Evolutionary conservation across 2,888 invertebrate species (phyloP).

Genomic region (Acrobasis repandana): DNA sequence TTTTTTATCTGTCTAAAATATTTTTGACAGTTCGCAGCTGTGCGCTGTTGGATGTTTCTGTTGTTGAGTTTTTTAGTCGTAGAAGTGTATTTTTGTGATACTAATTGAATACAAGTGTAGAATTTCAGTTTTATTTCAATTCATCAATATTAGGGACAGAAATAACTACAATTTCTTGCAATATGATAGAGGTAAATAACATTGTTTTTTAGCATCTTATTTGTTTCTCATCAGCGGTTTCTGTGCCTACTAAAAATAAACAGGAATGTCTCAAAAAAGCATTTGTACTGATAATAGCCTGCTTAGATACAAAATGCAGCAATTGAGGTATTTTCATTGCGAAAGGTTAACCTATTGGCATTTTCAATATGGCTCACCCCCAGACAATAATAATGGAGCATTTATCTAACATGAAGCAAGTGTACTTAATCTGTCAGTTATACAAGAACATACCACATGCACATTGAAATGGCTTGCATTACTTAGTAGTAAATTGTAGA

Average conservation of each 20-base stretch:
- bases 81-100: slow-evolving; percentile 39
- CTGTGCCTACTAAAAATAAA: slow-evolving; percentile 23
- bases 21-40: slow-evolving; percentile 78
- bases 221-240: slow-evolving; percentile 32
- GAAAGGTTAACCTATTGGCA: slow-evolving; percentile 51
- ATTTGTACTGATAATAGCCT: neutral
- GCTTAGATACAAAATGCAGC: neutral
- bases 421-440: neutral
- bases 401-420: neutral
- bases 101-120: neutral
- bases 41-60: slow-evolving; percentile 64
- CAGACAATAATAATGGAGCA: slow-evolving; percentile 10
- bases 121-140: neutral
- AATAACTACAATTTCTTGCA: slow-evolving; percentile 33
- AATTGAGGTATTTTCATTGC: slow-evolving; percentile 1
- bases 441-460: neutral
- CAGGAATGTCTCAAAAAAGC: neutral
- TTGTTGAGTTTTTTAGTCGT: slow-evolving; percentile 54
- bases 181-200: slow-evolving; percentile 58
- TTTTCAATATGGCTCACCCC: slow-evolving; percentile 70
- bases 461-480: slow-evolving; percentile 1
- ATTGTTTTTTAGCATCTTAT: slow-evolving; percentile 32
- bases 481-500: slow-evolving; percentile 17
- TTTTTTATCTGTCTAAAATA: slow-evolving; percentile 34
- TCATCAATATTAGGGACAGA: slow-evolving; percentile 22